Conservation (phyloP, 2,797 vertebrate genomes). For the Propithecus perrieri region DNA sequence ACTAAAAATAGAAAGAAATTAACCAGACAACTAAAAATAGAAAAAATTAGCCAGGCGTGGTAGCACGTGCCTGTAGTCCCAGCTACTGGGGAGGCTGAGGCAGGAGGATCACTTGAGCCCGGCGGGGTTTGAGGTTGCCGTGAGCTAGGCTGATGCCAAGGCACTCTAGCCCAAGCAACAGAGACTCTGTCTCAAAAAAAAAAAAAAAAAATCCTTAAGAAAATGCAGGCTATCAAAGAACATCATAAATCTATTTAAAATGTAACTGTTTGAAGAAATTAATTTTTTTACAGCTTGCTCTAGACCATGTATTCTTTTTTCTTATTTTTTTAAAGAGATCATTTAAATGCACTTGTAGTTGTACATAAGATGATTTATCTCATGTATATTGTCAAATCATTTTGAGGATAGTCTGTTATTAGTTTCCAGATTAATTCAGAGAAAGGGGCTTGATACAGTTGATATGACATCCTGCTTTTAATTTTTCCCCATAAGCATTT, state of each 20-base stretch:
- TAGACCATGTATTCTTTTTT: neutral
- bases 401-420: neutral
- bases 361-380: neutral
- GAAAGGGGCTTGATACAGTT: neutral
- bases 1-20: no score
- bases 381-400: neutral
- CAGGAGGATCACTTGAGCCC: no score
- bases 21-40: no score
- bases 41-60: no score
- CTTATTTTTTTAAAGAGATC: neutral
- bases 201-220: neutral
- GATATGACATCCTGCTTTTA: neutral
- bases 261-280: slow-evolving; percentile 15
- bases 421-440: neutral
- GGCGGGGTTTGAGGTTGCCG: no score
- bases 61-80: no score
- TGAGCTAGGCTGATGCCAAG: no score
- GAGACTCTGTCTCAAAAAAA: no score
- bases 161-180: no score
- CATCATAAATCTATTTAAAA: neutral
- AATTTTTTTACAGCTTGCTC: neutral
- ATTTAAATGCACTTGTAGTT: neutral
- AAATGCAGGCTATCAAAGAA: slow-evolving; percentile 19
- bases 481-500: neutral
- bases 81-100: no score